Evolutionary conservation across 2,888 invertebrate genomes (phyloP), one percentile per base, ranked within the genome.

Genomic region (Drosophila infuscata): DNA sequence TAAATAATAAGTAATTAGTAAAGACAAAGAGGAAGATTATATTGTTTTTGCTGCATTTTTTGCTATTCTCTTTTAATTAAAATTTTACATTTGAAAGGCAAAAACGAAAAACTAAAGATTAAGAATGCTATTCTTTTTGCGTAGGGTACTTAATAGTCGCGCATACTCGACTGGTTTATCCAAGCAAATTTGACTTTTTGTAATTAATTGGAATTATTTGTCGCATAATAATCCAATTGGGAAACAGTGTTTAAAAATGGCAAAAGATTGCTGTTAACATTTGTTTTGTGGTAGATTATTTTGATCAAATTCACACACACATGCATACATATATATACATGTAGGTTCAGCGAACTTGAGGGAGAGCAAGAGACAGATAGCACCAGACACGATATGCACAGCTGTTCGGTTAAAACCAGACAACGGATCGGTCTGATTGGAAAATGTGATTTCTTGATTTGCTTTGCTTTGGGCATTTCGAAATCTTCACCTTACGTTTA

Each of bases 311-410:
- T 17, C n/a, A 60, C 6, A 52, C 41, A 61, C 32, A 70, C n/a
- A 25, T 25, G 25, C 25, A 25, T 25, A 25, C 43, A 29, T 32
- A 53, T 29, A 29, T 52, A 43, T 41, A 32, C 41, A 33, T 51
- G 48, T 48, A 65, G 56, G 81, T 81, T 79, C 79, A 77, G 62
- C 79, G 81, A 77, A 79, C 81, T 74, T 81, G 70, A 38, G 17
- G 63, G 62, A 59, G 53, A 62, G 48, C 35, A 36, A 49, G 20
- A 49, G 59, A 25, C 46, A 25, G 25, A 15, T 46, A 25, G 25
- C 25, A 7, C 25, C 46, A 46, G 46, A 43, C 41, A 62, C 64
- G 59, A 66, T 69, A 74, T 51, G 38, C 41, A 52, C 64, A 68
- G 56, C 69, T 69, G 67, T 64, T 68, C 64, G 60, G 54, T 56